A percentile compares a stretch with the other conserved stretches of the same genome.
Evolutionary conservation across 2,888 invertebrate species (phyloP).

Genomic region (Polydrusus pterygomalis): DNA sequence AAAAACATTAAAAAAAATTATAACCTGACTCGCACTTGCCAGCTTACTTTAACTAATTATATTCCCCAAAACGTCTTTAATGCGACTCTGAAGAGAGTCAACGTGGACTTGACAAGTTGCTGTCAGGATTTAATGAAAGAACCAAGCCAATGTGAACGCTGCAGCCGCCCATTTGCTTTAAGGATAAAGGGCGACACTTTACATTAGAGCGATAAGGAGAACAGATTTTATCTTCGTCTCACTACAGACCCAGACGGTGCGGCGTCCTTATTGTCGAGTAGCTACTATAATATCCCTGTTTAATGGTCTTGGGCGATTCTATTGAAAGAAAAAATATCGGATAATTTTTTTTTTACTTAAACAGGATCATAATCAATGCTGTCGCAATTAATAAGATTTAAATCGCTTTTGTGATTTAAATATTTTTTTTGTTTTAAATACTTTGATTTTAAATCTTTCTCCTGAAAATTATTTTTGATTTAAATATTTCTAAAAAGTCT

Average conservation of each 20-base stretch:
- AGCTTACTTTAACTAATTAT: too few species aligned
- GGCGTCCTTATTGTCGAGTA: conserved; percentile 69
- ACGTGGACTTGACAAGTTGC: conserved; percentile 68
- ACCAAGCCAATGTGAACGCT: conserved; percentile 62
- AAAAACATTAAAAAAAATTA: too few species aligned
- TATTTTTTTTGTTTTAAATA: too few species aligned
- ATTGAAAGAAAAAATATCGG: conserved; percentile 32
- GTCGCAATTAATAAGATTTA: too few species aligned
- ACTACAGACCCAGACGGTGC: conserved; percentile 59
- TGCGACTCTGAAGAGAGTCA: conserved; percentile 59
- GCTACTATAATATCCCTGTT: conserved; percentile 71
- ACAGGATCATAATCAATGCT: too few species aligned
- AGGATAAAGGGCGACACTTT: conserved; percentile 71
- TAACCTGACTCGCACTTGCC: too few species aligned
- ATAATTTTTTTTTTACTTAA: too few species aligned
- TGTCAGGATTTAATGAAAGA: conserved; percentile 58
- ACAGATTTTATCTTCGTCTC: conserved; percentile 51
- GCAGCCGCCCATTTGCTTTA: conserved; percentile 70
- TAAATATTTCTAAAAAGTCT: too few species aligned
- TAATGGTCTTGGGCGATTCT: conserved; percentile 58
- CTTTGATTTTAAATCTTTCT: too few species aligned
- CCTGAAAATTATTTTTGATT: too few species aligned
- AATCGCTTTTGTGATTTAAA: too few species aligned
- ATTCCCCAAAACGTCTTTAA: background rate
- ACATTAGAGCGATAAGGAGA: conserved; percentile 68